Percentiles rank a stretch among this genome's conserved stretches.
Evolutionary conservation across 2,113 vertebrate species (phyloP).

Genomic region (Leucosticte australis): DNA sequence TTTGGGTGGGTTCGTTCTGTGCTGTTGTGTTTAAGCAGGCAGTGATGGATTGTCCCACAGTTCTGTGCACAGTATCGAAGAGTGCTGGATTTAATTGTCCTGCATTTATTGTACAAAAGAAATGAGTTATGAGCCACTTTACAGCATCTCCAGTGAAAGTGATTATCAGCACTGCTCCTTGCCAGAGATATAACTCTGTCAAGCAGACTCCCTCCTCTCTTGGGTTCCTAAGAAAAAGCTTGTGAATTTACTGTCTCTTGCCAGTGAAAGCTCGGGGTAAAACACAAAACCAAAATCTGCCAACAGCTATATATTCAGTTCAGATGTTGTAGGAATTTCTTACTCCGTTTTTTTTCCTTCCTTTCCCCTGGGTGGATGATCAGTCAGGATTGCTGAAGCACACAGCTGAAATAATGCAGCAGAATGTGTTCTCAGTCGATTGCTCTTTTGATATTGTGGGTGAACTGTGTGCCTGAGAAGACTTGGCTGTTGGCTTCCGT

Average conservation of each 20-base stretch:
- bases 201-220: slow-evolving; percentile 44
- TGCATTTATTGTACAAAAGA: slow-evolving; percentile 61
- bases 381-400: slow-evolving; percentile 26
- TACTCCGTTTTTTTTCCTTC: not conserved
- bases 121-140: slow-evolving; percentile 64
- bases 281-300: slow-evolving; percentile 63
- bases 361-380: slow-evolving; percentile 1
- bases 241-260: slow-evolving; percentile 53
- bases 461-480: not conserved
- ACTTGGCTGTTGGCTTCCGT: not conserved
- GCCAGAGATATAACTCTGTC: slow-evolving; percentile 71
- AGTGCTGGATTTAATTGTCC: slow-evolving; percentile 66
- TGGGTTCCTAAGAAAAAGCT: slow-evolving; percentile 49
- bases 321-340: slow-evolving; percentile 64
- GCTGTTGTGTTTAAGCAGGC: slow-evolving; percentile 15
- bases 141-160: slow-evolving; percentile 71
- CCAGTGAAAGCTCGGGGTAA: slow-evolving; percentile 62
- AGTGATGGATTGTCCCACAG: slow-evolving; percentile 47
- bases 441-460: not conserved
- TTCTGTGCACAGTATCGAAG: not conserved
- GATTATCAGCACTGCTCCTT: slow-evolving; percentile 57
- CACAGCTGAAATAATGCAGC: not conserved
- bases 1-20: slow-evolving; percentile 14
- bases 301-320: slow-evolving; percentile 65
- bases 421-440: not conserved